Conservation (phyloP, 1,140 invertebrate genomes). For the Yoshiicerus persimilis region DNA sequence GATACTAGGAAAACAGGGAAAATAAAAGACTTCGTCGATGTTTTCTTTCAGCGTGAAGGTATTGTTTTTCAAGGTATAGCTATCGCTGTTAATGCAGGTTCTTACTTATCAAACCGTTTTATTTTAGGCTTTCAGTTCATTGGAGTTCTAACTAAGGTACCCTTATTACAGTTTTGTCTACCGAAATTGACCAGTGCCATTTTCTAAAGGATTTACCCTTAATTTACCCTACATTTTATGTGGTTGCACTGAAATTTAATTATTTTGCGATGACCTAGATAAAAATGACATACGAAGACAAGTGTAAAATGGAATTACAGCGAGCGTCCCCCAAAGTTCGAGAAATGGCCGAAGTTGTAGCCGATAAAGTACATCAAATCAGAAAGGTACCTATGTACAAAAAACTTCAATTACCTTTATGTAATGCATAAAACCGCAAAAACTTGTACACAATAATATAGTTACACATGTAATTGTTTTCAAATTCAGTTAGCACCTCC, state of each 20-base stretch:
- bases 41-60: slow-evolving; percentile 9
- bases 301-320: not conserved
- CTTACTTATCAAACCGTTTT: not conserved
- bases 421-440: not conserved
- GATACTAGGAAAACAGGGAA: not conserved
- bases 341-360: not conserved
- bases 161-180: no score
- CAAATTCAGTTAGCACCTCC: not conserved
- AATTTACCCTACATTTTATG: no score
- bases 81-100: no score
- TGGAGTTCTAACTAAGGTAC: not conserved
- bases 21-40: not conserved
- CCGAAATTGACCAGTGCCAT: no score
- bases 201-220: no score
- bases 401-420: not conserved
- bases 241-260: no score
- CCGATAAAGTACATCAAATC: not conserved
- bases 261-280: not conserved
- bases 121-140: not conserved
- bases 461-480: not conserved
- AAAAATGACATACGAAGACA: not conserved
- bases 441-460: not conserved
- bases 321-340: not conserved
- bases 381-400: not conserved
- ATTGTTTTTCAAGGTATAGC: no score